A percentile compares a stretch with the other conserved stretches of the same genome.
Conservation (phyloP, 2,888 invertebrate species). For the Drosophila anceps region DNA sequence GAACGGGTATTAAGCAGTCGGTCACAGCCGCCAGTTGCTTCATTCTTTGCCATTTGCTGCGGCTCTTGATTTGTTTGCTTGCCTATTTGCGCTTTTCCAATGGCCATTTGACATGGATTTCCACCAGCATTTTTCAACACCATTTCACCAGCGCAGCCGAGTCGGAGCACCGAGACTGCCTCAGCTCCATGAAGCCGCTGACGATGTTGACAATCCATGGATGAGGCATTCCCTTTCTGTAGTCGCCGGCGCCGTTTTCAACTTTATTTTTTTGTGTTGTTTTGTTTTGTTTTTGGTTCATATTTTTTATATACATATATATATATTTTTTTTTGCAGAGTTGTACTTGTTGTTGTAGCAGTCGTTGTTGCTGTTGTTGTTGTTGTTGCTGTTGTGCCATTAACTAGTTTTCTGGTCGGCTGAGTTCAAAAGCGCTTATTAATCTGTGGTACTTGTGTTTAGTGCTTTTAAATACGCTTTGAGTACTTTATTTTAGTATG, state of each 20-base stretch:
- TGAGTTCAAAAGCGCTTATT: constrained; percentile 84
- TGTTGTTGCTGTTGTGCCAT: constrained; percentile 61
- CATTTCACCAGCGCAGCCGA: constrained; percentile 26
- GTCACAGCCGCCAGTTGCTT: neutral
- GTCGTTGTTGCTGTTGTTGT: constrained; percentile 23
- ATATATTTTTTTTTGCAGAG: constrained; percentile 29
- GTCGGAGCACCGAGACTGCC: neutral
- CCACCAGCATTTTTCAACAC: constrained; percentile 62
- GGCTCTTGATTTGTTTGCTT: constrained; percentile 55
- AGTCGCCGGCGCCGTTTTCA: constrained; percentile 40
- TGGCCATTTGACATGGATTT: constrained; percentile 58
- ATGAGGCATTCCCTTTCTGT: constrained; percentile 41
- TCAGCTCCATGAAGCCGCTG: constrained; percentile 17
- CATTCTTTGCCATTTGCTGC: constrained; percentile 24
- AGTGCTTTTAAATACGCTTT: constrained; percentile 82
- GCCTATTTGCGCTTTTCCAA: constrained; percentile 62
- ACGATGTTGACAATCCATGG: constrained; percentile 59
- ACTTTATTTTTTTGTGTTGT: neutral
- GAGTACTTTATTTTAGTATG: constrained; percentile 82
- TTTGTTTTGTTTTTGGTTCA: constrained; percentile 5
- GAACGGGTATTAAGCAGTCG: neutral
- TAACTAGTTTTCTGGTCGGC: constrained; percentile 84
- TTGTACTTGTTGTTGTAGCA: constrained; percentile 14
- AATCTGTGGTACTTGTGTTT: constrained; percentile 82
- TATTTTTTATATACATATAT: constrained; percentile 7